A percentile compares a stretch with the other conserved stretches of the same genome.
phyloP scores from a whole-genome alignment of 2,888 invertebrate genomes.

The Tachina fera region DNA sequence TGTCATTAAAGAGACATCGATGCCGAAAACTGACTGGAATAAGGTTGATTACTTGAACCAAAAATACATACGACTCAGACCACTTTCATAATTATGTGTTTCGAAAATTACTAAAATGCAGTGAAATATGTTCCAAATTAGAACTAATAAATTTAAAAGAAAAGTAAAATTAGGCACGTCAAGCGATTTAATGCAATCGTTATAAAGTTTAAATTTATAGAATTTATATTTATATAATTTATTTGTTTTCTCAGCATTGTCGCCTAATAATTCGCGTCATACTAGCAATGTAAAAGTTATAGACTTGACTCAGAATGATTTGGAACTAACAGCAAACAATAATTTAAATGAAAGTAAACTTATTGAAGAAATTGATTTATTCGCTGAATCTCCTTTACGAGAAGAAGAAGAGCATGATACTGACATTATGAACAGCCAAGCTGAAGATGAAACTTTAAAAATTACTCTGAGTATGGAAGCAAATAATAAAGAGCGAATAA shows the following conservation, averaged over 20 bases:
- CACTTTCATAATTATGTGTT: no score
- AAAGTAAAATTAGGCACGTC: no score
- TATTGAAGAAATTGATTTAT: conserved; percentile 59
- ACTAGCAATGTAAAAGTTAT: conserved; percentile 49
- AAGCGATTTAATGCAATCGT: no score
- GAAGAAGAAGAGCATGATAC: conserved; percentile 41
- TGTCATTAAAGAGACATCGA: no score
- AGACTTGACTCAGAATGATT: conserved; percentile 74
- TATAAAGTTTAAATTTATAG: neutral
- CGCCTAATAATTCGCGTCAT: neutral
- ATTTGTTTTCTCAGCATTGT: conserved; percentile 14
- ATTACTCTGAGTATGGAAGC: conserved; percentile 27
- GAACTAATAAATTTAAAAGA: neutral
- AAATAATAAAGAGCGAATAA: neutral
- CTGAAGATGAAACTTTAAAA: neutral
- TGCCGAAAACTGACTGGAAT: no score
- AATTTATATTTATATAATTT: neutral
- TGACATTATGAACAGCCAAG: conserved; percentile 23
- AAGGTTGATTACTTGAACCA: no score
- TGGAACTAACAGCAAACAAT: neutral
- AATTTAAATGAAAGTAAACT: conserved; percentile 41
- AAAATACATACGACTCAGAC: no score
- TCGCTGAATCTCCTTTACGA: conserved; percentile 57
- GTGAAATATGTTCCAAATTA: no score
- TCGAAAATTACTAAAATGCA: no score